Conservation (phyloP, 2,888 invertebrate species). For the Catocala sponsa region DNA sequence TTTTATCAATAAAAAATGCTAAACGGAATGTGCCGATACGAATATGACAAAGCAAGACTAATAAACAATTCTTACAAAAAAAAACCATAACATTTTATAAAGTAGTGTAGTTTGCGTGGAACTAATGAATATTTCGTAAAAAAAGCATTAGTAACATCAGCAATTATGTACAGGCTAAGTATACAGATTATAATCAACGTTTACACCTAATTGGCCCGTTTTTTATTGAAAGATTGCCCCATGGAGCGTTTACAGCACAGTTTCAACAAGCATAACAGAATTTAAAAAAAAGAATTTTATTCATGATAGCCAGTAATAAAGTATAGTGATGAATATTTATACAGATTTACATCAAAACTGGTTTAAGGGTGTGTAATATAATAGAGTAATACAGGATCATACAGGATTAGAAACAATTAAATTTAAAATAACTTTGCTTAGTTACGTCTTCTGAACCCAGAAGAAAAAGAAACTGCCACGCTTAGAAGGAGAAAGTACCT, state of each 20-base stretch:
- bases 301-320: background rate
- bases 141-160: constrained; percentile 31
- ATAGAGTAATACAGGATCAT: no score
- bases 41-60: no score
- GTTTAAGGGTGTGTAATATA: background rate
- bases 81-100: background rate
- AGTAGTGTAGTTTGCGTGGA: constrained; percentile 4
- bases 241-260: constrained; percentile 19
- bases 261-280: constrained; percentile 31
- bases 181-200: constrained; percentile 44
- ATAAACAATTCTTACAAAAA: no score
- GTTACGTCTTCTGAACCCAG: no score
- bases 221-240: constrained; percentile 39
- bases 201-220: constrained; percentile 39
- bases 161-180: constrained; percentile 37
- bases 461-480: no score
- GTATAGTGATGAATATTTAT: background rate
- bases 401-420: no score
- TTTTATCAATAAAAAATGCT: no score
- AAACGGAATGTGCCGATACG: no score
- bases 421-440: no score
- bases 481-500: no score
- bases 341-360: background rate
- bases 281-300: constrained; percentile 12
- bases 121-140: constrained; percentile 38